Base-by-base conservation (phyloP, 2,888 invertebrate genomes). In the Entomobrya proxima region DNA sequence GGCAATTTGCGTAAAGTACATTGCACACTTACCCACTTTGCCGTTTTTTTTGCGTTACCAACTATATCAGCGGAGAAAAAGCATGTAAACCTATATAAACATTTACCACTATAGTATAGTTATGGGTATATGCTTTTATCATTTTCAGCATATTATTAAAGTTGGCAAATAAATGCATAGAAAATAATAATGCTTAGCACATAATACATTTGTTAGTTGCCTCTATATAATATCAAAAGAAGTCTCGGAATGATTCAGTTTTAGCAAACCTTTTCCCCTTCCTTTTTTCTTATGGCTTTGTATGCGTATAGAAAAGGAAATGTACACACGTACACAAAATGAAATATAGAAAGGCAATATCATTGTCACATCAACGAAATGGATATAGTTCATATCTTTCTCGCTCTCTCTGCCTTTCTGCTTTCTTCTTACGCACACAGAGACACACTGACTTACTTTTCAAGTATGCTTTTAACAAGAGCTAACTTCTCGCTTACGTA, bases 401-500 rank as follows among this genome's bases (percentile, higher is more conserved):
- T 86, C 74, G 58, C 83, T 72, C 37, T 80, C 3, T 52, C 18
- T 47, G n/a, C n/a, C 47, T 52, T 15, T 64, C 18, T 64, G 64
- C 18, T 35, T 21, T 24, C 11, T 24, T 69, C 21, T 44, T 47
- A 44, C 40, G 67, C 37, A 37, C 69, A 40, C 69, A 69, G 15
- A 47, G 30, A 87, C 85, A 81, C 40, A 75, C 47, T 82, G 74
- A 61, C 82, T 82, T 72, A 82, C 82, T 81, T 82, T 40, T 79
- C 32, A 30, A 52, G 35, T 75, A 35, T 55, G 78, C 47, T 44
- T 58, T 69, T 61, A 75, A 75, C 72, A 37, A 40, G 64, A 69
- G 52, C 21, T 30, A 69, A 67, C 30, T 74, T 61, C 15, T 79
- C 35, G 11, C 52, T 67, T 18, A 52, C 21, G 30, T 52, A 55